These are phyloP conservation scores for Pogonomyrmex barbatus DNA, from an alignment of 1,140 invertebrate species.

Conservation along the genomic window DNA sequence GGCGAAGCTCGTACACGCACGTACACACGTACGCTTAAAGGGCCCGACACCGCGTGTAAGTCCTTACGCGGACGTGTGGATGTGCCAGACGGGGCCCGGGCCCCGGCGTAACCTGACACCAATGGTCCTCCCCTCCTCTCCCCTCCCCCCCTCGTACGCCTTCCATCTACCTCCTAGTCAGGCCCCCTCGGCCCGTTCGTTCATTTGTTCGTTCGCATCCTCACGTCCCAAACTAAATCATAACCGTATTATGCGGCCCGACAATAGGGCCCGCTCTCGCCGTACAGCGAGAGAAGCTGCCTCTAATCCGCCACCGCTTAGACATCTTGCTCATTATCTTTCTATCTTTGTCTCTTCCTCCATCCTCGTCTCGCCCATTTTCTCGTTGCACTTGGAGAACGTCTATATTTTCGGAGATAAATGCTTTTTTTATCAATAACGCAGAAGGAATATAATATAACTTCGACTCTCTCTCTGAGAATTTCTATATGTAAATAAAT, in stretches of 20 bases:
- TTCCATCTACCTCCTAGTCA: conserved; percentile 71
- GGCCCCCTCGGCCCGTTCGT: conserved; percentile 77
- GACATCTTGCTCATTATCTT: conserved; percentile 71
- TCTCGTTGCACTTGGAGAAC: not conserved
- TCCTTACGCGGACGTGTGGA: conserved; percentile 67
- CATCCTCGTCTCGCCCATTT: not conserved
- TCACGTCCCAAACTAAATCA: conserved; percentile 84
- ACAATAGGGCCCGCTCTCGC: conserved; percentile 79
- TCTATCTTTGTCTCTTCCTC: conserved; percentile 18
- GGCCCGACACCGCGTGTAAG: conserved; percentile 76
- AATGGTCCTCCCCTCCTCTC: conserved; percentile 61
- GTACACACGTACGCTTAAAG: conserved; percentile 57
- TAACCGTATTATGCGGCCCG: conserved; percentile 83
- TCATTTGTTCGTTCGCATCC: conserved; percentile 72
- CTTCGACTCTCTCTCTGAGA: not conserved
- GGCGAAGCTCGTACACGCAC: conserved; percentile 18
- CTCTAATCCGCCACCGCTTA: conserved; percentile 82
- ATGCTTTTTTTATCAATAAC: not conserved
- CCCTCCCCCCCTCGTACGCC: not conserved
- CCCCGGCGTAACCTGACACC: conserved; percentile 79
- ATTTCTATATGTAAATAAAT: not conserved
- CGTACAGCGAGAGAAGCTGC: conserved; percentile 82
- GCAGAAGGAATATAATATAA: too few relatives aligned
- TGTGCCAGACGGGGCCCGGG: conserved; percentile 75
- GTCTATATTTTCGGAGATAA: conserved; percentile 1